A percentile compares a stretch with the other conserved stretches of the same genome.
phyloP scores from a whole-genome alignment of 2,113 vertebrate genomes.

The Aphyosemion australe region DNA sequence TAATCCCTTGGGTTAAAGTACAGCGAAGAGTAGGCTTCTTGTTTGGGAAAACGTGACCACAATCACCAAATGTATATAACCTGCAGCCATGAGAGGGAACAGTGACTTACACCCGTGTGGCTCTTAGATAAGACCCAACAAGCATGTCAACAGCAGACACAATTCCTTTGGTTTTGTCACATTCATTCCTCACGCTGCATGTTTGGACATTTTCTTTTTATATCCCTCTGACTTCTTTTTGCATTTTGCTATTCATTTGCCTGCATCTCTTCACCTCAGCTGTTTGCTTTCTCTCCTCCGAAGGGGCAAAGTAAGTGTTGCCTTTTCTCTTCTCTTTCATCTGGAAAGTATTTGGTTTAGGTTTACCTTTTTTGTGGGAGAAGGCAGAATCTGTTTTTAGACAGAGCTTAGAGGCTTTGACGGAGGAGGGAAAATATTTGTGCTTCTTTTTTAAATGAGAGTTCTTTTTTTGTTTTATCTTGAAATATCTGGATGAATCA shows the following conservation, averaged over 20 bases:
- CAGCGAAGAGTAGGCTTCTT: constrained; percentile 47
- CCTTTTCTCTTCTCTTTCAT: constrained; percentile 50
- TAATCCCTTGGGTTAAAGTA: constrained; percentile 53
- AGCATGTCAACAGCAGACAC: constrained; percentile 30
- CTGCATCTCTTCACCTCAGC: constrained; percentile 31
- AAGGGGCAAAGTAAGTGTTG: constrained; percentile 50
- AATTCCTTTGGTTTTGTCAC: constrained; percentile 22
- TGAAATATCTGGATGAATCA: constrained; percentile 59
- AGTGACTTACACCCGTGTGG: constrained; percentile 42
- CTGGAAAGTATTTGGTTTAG: constrained; percentile 52
- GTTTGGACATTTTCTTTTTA: constrained; percentile 25
- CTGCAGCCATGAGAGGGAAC: constrained; percentile 66
- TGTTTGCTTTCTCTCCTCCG: constrained; percentile 39
- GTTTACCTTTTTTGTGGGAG: constrained; percentile 57
- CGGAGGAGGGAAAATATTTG: constrained; percentile 33
- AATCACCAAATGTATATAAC: constrained; percentile 61
- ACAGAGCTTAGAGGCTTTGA: constrained; percentile 39
- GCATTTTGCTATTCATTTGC: constrained; percentile 34
- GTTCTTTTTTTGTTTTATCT: constrained; percentile 34
- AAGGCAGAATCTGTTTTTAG: constrained; percentile 50
- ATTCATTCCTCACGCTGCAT: constrained; percentile 24
- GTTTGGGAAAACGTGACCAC: constrained; percentile 62
- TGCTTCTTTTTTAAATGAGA: constrained; percentile 55
- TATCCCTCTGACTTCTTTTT: constrained; percentile 11
- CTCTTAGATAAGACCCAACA: constrained; percentile 18